These are phyloP conservation scores for Heterotis niloticus DNA, from an alignment of 2,113 vertebrate genomes.

Conservation along the genomic window DNA sequence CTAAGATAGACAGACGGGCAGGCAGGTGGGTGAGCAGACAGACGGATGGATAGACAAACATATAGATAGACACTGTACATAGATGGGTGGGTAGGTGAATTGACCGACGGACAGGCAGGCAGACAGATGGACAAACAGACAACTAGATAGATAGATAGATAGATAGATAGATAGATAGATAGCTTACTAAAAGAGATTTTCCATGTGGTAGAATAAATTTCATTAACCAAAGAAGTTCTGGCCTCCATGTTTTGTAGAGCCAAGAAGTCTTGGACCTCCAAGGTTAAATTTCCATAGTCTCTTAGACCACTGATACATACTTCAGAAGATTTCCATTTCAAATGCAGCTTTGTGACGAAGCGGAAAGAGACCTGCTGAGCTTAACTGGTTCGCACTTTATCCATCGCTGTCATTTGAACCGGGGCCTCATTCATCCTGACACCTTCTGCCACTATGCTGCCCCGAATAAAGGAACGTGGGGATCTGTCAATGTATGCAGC, in stretches of 20 bases:
- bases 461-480: neutral
- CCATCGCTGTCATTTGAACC: neutral
- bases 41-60: no score
- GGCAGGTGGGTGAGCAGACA: no score
- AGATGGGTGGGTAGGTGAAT: no score
- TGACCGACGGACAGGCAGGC: no score
- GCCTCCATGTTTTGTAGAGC: neutral
- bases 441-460: neutral
- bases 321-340: conserved; percentile 17
- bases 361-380: neutral
- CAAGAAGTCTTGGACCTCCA: neutral
- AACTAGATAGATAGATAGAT: no score
- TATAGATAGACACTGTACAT: no score
- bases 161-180: neutral
- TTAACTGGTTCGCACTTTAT: neutral
- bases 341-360: neutral
- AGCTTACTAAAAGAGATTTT: neutral
- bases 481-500: neutral
- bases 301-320: neutral
- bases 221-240: neutral
- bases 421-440: neutral
- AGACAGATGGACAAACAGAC: no score
- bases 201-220: neutral
- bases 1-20: no score
- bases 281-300: neutral